phyloP scores from a whole-genome alignment of 2,113 vertebrate genomes.

The Aythya baeri region DNA sequence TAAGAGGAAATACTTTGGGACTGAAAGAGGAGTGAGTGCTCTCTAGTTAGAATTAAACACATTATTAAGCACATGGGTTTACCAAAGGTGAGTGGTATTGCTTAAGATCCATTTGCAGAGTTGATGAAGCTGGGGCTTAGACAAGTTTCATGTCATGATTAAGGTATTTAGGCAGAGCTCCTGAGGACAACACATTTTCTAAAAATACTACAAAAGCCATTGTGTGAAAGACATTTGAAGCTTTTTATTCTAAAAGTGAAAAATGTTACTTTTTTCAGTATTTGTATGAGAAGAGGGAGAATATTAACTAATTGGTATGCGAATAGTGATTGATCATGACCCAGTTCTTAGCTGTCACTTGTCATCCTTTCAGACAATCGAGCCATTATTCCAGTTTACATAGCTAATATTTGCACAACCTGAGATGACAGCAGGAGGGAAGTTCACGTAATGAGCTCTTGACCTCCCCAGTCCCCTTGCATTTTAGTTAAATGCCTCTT shows the following conservation, averaged over 20 bases:
- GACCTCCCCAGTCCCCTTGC: background rate
- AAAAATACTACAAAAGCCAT: background rate
- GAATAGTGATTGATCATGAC: constrained; percentile 65
- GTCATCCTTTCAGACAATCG: constrained; percentile 43
- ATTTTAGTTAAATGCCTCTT: constrained; percentile 21
- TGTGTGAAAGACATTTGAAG: background rate
- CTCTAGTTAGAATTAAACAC: background rate
- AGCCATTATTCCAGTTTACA: constrained; percentile 45
- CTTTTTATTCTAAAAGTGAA: background rate
- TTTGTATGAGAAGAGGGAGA: constrained; percentile 19
- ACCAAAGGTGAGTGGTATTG: background rate
- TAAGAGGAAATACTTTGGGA: background rate
- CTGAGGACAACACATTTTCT: background rate
- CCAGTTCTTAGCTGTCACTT: constrained; percentile 43
- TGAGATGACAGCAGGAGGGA: constrained; percentile 32
- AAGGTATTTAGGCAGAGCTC: constrained; percentile 6
- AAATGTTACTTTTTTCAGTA: background rate
- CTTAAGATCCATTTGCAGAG: background rate
- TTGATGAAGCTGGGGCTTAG: background rate
- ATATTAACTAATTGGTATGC: constrained; percentile 61
- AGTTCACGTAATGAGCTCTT: background rate
- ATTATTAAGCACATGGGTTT: background rate
- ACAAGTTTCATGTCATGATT: background rate
- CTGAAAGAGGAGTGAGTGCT: background rate
- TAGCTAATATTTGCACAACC: constrained; percentile 45